Conservation (phyloP, 2,113 vertebrate species). For the Vanacampus margaritifer region DNA sequence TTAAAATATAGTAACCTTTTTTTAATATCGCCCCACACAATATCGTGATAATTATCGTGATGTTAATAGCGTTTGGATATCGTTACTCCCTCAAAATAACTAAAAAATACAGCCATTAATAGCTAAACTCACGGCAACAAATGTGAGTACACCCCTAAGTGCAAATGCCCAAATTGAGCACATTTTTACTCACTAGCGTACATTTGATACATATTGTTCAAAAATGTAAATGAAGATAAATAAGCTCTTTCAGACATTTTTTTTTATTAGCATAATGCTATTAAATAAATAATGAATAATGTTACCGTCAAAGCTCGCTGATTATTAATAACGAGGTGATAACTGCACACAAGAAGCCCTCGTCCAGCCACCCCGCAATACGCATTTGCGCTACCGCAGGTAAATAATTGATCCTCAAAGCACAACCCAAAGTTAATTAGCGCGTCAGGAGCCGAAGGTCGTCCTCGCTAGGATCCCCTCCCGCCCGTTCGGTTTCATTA, state of each 20-base stretch:
- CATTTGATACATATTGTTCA: too few relatives aligned
- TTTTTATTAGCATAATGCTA: background rate
- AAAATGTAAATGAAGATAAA: background rate
- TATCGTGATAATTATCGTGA: too few relatives aligned
- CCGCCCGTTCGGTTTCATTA: conserved; percentile 47
- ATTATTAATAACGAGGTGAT: background rate
- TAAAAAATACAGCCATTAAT: too few relatives aligned
- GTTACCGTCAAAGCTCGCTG: background rate
- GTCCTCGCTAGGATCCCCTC: conserved; percentile 42
- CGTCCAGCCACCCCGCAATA: conserved; percentile 8
- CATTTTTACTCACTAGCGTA: too few relatives aligned
- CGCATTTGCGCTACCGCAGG: conserved; percentile 27
- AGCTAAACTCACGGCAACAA: too few relatives aligned
- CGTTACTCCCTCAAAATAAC: too few relatives aligned
- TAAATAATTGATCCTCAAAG: conserved; percentile 55
- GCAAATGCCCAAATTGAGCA: too few relatives aligned
- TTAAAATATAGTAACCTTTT: too few relatives aligned
- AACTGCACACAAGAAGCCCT: background rate
- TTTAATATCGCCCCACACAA: too few relatives aligned
- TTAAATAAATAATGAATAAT: background rate
- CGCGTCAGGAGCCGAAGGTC: conserved; percentile 59
- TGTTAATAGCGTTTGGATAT: too few relatives aligned
- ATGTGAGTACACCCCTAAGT: too few relatives aligned
- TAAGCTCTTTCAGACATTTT: background rate
- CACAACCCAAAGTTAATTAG: conserved; percentile 62